Base-by-base conservation (phyloP, 1,140 invertebrate genomes). In the Hormaphis cornu region DNA sequence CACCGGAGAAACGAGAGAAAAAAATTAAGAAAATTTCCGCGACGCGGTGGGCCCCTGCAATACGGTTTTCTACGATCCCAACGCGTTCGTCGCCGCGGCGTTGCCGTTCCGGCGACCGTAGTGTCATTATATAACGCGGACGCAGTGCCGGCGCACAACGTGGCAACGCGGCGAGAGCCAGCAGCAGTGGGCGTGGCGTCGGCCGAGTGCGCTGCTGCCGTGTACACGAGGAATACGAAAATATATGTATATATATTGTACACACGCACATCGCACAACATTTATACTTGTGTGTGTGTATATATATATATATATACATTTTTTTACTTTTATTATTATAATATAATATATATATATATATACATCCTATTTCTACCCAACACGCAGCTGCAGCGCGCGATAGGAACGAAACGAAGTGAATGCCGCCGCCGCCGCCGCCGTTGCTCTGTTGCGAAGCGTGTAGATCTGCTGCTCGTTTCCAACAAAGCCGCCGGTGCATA, bases 381-480 rank as follows among this genome's bases (percentile, higher is more conserved):
- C 28, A 66, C 61, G 61, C 61, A 66, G 61, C 61, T 66, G 61
- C 61, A 10, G 40, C 18, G 42, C 42, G 59, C 40, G 42, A 48
- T 66, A 66, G 61, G 61, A 66, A 48, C 59, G 35, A 44, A 63
- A 44, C 61, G 61, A 66, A 44, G 61, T 66, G 61, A 66, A 66
- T 66, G 40, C 61, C 44, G 42, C 61, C 40, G 54, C 20, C 37
- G 44, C 42, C 28, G 54, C 20, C 40, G 54, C n/a, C n/a, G n/a
- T n/a, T n/a, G n/a, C n/a, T n/a, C n/a, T n/a, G 26, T 58, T 58
- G 54, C 33, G 35, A 58, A 40, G 54, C 54, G 46, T n/a, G n/a
- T 58, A 58, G 22, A 58, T 4, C 30, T 4, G 4, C 30, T 6
- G 54, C 54, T 58, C 52, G 33, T 58, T 56, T 35, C 20, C 54